Evolutionary conservation across 2,113 vertebrate genomes (phyloP).

Genomic region (Heptranchias perlo): DNA sequence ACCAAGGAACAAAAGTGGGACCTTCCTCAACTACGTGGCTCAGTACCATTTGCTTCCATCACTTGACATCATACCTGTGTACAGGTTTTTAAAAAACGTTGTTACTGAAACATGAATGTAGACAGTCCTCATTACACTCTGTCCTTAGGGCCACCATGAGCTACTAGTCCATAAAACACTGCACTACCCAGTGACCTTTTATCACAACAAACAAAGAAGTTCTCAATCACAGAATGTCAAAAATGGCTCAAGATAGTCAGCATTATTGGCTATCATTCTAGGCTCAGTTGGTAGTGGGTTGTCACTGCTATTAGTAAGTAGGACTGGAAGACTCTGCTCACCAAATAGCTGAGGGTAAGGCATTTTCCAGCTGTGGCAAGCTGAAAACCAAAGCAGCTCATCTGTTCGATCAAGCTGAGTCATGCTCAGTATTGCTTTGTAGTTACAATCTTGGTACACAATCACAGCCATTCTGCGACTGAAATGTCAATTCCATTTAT

Average conservation of each 20-base stretch:
- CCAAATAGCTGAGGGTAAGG: background rate
- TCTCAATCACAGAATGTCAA: background rate
- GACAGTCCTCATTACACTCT: background rate
- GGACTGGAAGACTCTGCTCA: background rate
- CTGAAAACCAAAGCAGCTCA: background rate
- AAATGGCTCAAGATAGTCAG: background rate
- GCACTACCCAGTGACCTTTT: background rate
- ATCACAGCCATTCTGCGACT: background rate
- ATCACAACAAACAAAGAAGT: background rate
- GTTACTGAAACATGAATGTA: background rate
- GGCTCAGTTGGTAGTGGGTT: background rate
- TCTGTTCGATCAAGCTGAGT: background rate
- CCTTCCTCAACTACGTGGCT: too few species aligned
- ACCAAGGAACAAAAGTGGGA: too few species aligned
- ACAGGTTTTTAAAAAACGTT: background rate
- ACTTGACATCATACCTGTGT: background rate
- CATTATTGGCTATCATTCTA: background rate
- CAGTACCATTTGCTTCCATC: too few species aligned
- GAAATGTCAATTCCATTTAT: constrained; percentile 20
- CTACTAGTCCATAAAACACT: background rate
- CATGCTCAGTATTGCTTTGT: background rate
- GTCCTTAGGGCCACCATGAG: background rate
- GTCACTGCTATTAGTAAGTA: background rate
- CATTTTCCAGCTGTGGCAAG: background rate
- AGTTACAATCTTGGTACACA: background rate